Evolutionary conservation across 2,797 vertebrate species (phyloP), one percentile per base, ranked within the genome.

Genomic region (Natrix natrix): DNA sequence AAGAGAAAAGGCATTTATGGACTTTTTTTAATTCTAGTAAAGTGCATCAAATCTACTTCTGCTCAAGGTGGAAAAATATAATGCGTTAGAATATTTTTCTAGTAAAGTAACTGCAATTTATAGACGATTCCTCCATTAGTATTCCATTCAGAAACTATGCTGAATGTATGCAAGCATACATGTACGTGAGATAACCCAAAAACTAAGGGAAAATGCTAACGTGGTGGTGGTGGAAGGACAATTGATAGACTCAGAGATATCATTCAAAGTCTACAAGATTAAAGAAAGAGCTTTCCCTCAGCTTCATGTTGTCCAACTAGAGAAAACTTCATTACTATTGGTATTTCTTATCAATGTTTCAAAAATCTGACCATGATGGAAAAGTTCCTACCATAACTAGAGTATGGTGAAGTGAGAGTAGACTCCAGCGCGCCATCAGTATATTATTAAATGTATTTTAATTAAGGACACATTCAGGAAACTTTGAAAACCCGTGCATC

Each of bases 251-350:
- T 83, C 24, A 16, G 66, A 43, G 2, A 22, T 28, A 48, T 14
- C 57, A 69, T 16, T 88, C 14, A 88, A 88, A 86, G n/a, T 63
- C 14, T 6, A 17, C 28, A 91, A 54, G 52, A 28, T 28, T 86
- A 92, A 92, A 92, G 89, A 32, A 94, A 86, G 37, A 86, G 93
- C 87, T 94, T 86, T 86, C 69, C 54, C 52, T 94, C 69, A 66
- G n/a, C n/a, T n/a, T n/a, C n/a, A n/a, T n/a, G n/a, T n/a, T 69
- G 89, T 86, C 59, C 26, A 63, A 91, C n/a, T n/a, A n/a, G n/a
- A 89, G 69, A 66, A 52, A 86, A 91, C 28, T 24, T 24, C 52
- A 16, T 56, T 24, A 8, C 56, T n/a, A n/a, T n/a, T 4, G 69
- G 20, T 8, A 26, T 90, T 88, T 54, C 11, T 60, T 20, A n/a